These are phyloP conservation scores for Habrosyne pyritoides DNA, from an alignment of 2,888 invertebrate genomes.

Conservation along the genomic window DNA sequence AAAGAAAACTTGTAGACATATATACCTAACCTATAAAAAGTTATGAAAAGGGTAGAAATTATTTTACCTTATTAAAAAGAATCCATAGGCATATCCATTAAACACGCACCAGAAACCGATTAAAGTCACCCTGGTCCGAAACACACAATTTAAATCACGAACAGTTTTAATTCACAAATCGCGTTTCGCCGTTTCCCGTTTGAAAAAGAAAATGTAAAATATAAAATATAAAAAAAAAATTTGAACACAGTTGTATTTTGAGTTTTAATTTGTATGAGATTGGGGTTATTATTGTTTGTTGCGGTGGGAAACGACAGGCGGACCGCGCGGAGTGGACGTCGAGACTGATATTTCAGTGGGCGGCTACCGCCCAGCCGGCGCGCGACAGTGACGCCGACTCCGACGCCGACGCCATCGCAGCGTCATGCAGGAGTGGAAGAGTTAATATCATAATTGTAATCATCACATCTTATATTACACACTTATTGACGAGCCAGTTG, in stretches of 20 bases:
- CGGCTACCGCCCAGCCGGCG: slow-evolving; percentile 53
- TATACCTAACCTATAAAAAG: too few relatives aligned
- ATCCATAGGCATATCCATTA: slow-evolving; percentile 57
- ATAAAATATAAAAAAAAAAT: slow-evolving; percentile 31
- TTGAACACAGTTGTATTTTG: slow-evolving; percentile 39
- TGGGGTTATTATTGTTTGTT: slow-evolving; percentile 46
- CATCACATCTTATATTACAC: neutral
- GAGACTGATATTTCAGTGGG: slow-evolving; percentile 81
- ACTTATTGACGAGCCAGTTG: too few relatives aligned
- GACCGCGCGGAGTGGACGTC: slow-evolving; percentile 84
- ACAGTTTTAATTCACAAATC: slow-evolving; percentile 46
- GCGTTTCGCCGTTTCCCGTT: slow-evolving; percentile 62
- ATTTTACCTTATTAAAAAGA: slow-evolving; percentile 55
- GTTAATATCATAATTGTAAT: neutral
- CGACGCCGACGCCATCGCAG: neutral
- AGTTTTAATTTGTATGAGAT: slow-evolving; percentile 34
- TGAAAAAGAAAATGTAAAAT: slow-evolving; percentile 38
- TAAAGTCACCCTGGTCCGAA: slow-evolving; percentile 52
- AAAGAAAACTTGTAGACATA: too few relatives aligned
- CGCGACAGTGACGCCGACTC: neutral
- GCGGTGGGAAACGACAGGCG: slow-evolving; percentile 74
- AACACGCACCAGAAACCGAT: slow-evolving; percentile 51
- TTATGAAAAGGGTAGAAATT: slow-evolving; percentile 8
- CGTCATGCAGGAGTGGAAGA: slow-evolving; percentile 5
- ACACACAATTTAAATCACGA: slow-evolving; percentile 61